Conservation (phyloP, 1,140 invertebrate species). For the Listronotus bonariensis region DNA sequence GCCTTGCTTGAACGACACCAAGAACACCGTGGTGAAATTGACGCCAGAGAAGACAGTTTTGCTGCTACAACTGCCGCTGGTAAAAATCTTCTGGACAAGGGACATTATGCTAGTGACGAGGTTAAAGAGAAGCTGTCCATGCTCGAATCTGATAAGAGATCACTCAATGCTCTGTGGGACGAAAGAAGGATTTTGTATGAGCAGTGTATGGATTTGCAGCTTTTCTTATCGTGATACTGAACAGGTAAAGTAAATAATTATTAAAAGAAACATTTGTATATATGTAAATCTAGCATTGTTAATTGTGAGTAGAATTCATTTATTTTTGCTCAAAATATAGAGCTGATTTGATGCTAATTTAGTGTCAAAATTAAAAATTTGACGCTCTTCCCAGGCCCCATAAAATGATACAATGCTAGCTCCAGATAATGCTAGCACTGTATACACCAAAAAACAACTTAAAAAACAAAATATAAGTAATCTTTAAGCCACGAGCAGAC, state of each 20-base stretch:
- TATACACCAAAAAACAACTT: too few species aligned
- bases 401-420: too few species aligned
- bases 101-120: conserved; percentile 87
- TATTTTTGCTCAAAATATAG: too few species aligned
- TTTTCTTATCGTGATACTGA: conserved; percentile 97
- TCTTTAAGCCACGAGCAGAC: too few species aligned
- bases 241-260: conserved; percentile 59
- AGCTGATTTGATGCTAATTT: too few species aligned
- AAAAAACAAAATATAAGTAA: too few species aligned
- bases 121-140: conserved; percentile 82
- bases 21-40: conserved; percentile 98
- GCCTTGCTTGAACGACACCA: conserved; percentile 95
- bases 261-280: too few species aligned
- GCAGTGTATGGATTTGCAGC: conserved; percentile 98
- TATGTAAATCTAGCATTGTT: too few species aligned
- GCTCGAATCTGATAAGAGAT: conserved; percentile 82
- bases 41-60: conserved; percentile 96
- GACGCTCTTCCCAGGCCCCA: too few species aligned
- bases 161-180: conserved; percentile 90
- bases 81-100: conserved; percentile 82
- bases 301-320: too few species aligned
- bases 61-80: conserved; percentile 85
- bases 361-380: too few species aligned
- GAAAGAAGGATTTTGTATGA: conserved; percentile 95
- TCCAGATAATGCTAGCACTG: too few species aligned